Base-by-base conservation (phyloP, 2,888 invertebrate genomes). In the Eupithecia centaureata region DNA sequence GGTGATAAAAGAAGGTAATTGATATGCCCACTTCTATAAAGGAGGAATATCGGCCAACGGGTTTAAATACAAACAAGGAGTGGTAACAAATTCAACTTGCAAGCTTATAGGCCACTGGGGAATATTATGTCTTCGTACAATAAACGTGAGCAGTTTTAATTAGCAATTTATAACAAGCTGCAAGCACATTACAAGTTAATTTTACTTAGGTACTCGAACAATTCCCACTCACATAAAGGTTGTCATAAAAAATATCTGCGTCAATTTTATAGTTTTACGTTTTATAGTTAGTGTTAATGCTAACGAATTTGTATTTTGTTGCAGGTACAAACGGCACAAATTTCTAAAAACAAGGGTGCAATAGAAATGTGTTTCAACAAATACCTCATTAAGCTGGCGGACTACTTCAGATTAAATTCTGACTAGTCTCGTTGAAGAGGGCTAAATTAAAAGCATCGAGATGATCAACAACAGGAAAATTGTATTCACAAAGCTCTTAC, bases 331-430 rank as follows among this genome's bases (percentile, higher is more conserved):
- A 86, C 77, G 65, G 73, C 65, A 63, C 75, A 75, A 73, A 52
- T 72, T 73, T 70, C 47, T 70, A 68, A 73, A 63, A 71, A 60
- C 28, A 67, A 54, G 65, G 74, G 77, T 81, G 76, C 74, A 78
- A 77, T 77, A 87, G 91, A 90, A 86, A 93, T 93, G 93, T 89
- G 87, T 89, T 89, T 86, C 83, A 88, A 90, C 79, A 89, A 91
- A 86, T 86, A 86, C 72, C 82, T 90, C 42, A 90, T 92, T 71
- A 90, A 88, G 75, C 80, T 91, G 71, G 91, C 90, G 70, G 91
- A 93, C 79, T 91, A 88, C 77, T 90, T 89, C 79, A 88, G 89
- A 86, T 89, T 91, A 82, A 76, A 81, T 67, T 79, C 74, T 61
- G 77, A 78, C 51, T 83, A 78, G 70, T 84, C 86, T 82, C 83